These are phyloP conservation scores for Numenius phaeopus DNA, from an alignment of 2,797 vertebrate species.

Conservation along the genomic window DNA sequence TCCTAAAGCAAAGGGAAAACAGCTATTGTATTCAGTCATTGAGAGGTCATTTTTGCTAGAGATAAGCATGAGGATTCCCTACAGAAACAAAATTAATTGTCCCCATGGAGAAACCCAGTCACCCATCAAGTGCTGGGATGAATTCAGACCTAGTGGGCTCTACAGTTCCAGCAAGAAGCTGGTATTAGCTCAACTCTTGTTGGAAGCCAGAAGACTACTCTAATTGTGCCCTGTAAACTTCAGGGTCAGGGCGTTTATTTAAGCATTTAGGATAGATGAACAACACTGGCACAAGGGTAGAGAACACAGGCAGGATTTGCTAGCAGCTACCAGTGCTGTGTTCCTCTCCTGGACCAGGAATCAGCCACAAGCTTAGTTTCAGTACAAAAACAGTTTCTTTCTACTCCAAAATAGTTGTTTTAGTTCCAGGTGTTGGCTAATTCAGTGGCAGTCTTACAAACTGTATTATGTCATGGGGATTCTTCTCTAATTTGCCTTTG, in stretches of 20 bases:
- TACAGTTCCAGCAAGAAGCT: not conserved
- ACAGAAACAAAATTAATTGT: not conserved
- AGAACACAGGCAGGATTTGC: not conserved
- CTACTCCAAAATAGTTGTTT: not conserved
- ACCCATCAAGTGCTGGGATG: not conserved
- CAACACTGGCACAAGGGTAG: not conserved
- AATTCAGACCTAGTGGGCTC: not conserved
- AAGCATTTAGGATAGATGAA: not conserved
- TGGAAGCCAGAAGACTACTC: not conserved
- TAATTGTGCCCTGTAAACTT: not conserved
- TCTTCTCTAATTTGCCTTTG: not conserved
- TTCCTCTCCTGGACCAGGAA: not conserved
- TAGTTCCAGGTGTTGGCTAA: not conserved
- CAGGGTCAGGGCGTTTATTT: not conserved
- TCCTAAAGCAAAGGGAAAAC: not conserved
- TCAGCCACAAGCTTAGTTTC: not conserved
- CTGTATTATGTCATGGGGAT: not conserved
- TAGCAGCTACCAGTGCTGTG: not conserved
- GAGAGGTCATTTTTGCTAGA: not conserved
- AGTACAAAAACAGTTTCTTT: not conserved
- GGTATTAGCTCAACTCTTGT: rapidly evolving
- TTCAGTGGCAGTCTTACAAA: not conserved
- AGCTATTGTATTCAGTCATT: not conserved
- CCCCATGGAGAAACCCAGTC: not conserved
- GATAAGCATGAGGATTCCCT: not conserved